Base-by-base conservation (phyloP, 2,113 vertebrate species). In the Ictalurus punctatus region DNA sequence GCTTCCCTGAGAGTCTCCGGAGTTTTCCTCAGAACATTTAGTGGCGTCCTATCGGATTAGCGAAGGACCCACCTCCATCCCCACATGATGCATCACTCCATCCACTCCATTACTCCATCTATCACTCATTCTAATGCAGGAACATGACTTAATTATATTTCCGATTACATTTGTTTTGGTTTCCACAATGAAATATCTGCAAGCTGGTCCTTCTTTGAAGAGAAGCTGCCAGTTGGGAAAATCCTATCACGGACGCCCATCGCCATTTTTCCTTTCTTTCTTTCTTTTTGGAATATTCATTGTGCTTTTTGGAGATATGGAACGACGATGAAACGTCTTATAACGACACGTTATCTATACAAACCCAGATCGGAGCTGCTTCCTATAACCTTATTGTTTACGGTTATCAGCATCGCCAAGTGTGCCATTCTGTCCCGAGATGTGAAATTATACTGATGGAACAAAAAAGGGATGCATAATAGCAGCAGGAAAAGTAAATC, bases 311-410 rank as follows among this genome's bases (percentile, higher is more conserved):
- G 54, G 3, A 74, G 69, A 13, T 54, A 84, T 52, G 40, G 25
- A 56, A 6, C 6, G 44, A 48, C 44, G 44, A 48, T 48, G 44
- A 48, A 48, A 48, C 44, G 14, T 58, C 78, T 85, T 87, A 74
- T 83, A 89, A 87, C 78, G 58, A 44, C 40, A 40, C 48, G 67
- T 74, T 92, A 89, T 92, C 86, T 87, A 37, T 86, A 9, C 56
- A 17, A 23, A 1, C 78, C 71, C 82, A 88, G 88, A 84, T 86
- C 58, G 34, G 59, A 54, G 78, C 69, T 56, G 37, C 87, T 87
- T 40, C 80, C 44, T 61, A 78, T 63, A 86, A 83, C 63, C 34
- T 83, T 88, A 90, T 92, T 92, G 91, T 92, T 91, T 86, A 88
- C 86, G 89, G 82, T 86, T 85, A 86, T 87, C 87, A n/a, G 52